These are phyloP conservation scores for Pomatostomus ruficeps DNA, from an alignment of 2,113 vertebrate species.

Conservation along the genomic window DNA sequence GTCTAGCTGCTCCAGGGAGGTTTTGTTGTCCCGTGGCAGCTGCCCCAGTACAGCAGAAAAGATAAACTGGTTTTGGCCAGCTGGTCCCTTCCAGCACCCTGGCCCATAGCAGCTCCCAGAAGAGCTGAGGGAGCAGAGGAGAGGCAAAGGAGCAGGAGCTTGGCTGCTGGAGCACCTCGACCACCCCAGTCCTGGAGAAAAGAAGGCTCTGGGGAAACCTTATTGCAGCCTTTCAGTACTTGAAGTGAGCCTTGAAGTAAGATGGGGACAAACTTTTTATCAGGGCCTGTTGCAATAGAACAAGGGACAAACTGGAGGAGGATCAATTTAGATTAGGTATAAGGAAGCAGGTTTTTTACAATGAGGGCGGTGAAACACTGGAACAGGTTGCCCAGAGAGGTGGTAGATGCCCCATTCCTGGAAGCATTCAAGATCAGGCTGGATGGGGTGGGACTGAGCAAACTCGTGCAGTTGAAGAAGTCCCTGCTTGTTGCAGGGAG, in stretches of 20 bases:
- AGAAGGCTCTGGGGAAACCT: background rate
- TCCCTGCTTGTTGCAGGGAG: background rate
- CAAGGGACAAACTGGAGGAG: background rate
- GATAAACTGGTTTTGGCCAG: background rate
- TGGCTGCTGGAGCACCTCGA: rapidly evolving
- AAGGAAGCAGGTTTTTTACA: background rate
- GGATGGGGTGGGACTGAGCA: background rate
- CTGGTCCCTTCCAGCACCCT: background rate
- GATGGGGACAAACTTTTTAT: background rate
- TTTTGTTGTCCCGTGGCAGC: rapidly evolving
- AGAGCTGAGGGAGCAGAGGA: background rate
- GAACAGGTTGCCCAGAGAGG: background rate
- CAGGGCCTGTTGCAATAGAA: background rate
- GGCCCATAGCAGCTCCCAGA: background rate
- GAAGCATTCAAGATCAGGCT: background rate
- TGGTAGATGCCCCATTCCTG: background rate
- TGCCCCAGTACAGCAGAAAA: background rate
- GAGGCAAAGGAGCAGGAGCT: background rate
- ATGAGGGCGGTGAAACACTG: background rate
- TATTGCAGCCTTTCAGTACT: background rate
- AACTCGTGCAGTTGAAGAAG: background rate
- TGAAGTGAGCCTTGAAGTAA: background rate
- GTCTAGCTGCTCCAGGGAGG: background rate
- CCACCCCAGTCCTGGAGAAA: background rate
- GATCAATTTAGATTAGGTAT: background rate